phyloP scores from a whole-genome alignment of 2,888 invertebrate genomes.

The Nemapogon koenigi region DNA sequence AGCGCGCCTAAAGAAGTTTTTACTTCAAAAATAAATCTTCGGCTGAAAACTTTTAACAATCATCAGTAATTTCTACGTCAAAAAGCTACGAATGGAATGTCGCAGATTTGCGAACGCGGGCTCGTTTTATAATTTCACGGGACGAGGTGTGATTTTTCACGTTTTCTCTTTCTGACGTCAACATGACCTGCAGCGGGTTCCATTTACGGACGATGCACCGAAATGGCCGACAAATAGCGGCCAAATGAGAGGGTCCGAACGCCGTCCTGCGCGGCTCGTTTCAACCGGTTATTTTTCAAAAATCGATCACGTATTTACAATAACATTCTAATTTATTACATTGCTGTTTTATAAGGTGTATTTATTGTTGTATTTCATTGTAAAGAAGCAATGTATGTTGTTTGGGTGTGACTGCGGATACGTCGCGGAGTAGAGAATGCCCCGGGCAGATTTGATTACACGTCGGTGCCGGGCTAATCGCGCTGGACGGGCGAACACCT shows the following conservation, averaged over 20 bases:
- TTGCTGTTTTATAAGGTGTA: conserved; percentile 12
- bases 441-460: conserved; percentile 63
- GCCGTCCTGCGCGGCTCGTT: conserved; percentile 44
- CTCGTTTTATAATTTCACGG: conserved; percentile 42
- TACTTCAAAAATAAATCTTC: no score
- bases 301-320: conserved; percentile 15
- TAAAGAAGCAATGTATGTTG: conserved; percentile 20
- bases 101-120: conserved; percentile 15
- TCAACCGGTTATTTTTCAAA: conserved; percentile 38
- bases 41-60: no score
- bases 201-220: conserved; percentile 63
- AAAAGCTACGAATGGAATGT: background rate
- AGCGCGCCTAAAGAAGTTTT: no score
- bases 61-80: no score
- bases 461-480: conserved; percentile 64
- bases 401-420: background rate
- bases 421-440: conserved; percentile 29
- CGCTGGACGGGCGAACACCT: conserved; percentile 64
- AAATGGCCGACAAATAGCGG: conserved; percentile 65
- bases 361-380: background rate
- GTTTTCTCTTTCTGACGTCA: conserved; percentile 54
- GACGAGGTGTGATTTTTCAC: conserved; percentile 60
- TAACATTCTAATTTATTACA: conserved; percentile 15
- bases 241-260: conserved; percentile 62
- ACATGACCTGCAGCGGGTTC: conserved; percentile 59